Evolutionary conservation across 2,113 vertebrate genomes (phyloP).

Genomic region (Perca flavescens): DNA sequence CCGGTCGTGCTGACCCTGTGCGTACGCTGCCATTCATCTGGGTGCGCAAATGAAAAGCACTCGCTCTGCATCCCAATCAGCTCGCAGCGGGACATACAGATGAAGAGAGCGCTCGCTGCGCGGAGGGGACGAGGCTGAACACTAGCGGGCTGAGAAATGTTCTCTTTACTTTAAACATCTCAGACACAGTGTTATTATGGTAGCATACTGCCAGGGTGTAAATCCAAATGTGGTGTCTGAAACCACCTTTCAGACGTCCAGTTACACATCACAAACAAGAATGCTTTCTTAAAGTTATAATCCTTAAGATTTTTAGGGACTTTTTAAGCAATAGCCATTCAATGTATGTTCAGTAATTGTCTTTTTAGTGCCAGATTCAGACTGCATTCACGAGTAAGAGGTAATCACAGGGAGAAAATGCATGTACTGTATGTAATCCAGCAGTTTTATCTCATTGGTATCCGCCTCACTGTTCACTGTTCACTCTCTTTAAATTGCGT

Average conservation of each 20-base stretch:
- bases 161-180: constrained; percentile 10
- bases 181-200: neutral
- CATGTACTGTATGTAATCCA: neutral
- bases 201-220: neutral
- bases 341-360: neutral
- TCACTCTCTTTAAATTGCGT: no score
- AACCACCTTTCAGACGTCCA: neutral
- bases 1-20: constrained; percentile 62
- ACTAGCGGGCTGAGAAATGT: neutral
- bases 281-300: neutral
- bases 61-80: constrained; percentile 66
- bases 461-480: neutral
- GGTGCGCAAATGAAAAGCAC: constrained; percentile 56
- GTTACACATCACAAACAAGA: neutral
- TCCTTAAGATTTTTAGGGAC: neutral
- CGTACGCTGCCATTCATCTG: constrained; percentile 49
- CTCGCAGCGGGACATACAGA: constrained; percentile 18
- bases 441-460: no score
- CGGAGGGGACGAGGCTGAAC: neutral
- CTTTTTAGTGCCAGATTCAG: neutral
- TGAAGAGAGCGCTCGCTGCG: neutral
- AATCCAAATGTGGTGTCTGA: neutral
- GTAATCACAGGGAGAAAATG: neutral
- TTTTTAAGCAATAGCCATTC: neutral
- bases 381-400: neutral